These are phyloP conservation scores for Sthenelais limicola DNA, from an alignment of 2,888 invertebrate genomes.

Conservation along the genomic window DNA sequence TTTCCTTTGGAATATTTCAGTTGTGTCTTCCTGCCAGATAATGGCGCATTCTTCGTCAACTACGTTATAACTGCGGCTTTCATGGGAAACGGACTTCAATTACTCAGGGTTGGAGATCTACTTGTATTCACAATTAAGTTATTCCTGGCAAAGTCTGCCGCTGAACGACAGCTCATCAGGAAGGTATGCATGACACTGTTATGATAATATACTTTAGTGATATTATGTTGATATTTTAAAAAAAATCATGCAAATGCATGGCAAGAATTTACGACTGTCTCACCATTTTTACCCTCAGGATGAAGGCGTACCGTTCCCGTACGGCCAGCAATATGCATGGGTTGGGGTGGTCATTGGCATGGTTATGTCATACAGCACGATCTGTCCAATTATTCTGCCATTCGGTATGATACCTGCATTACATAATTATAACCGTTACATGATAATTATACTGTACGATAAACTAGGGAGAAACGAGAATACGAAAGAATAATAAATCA, in stretches of 20 bases:
- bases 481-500: too few species aligned
- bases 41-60: conserved; percentile 45
- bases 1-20: too few species aligned
- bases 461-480: too few species aligned
- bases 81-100: conserved; percentile 31
- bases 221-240: too few species aligned
- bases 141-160: conserved; percentile 27
- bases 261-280: too few species aligned
- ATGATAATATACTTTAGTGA: too few species aligned
- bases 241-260: too few species aligned
- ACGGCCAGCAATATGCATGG: conserved; percentile 43
- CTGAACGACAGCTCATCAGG: conserved; percentile 24
- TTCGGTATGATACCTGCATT: too few species aligned
- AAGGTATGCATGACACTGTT: too few species aligned
- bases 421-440: too few species aligned
- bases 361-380: conserved; percentile 41
- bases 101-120: conserved; percentile 39
- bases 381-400: conserved; percentile 41
- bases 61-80: conserved; percentile 40
- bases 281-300: too few species aligned
- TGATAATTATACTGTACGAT: too few species aligned
- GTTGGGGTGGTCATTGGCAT: conserved; percentile 11
- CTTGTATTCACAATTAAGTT: conserved; percentile 13
- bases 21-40: conserved; percentile 43
- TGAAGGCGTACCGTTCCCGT: conserved; percentile 26